These are phyloP conservation scores for Procambarus virginalis DNA, from an alignment of 1,140 invertebrate genomes.

Conservation along the genomic window DNA sequence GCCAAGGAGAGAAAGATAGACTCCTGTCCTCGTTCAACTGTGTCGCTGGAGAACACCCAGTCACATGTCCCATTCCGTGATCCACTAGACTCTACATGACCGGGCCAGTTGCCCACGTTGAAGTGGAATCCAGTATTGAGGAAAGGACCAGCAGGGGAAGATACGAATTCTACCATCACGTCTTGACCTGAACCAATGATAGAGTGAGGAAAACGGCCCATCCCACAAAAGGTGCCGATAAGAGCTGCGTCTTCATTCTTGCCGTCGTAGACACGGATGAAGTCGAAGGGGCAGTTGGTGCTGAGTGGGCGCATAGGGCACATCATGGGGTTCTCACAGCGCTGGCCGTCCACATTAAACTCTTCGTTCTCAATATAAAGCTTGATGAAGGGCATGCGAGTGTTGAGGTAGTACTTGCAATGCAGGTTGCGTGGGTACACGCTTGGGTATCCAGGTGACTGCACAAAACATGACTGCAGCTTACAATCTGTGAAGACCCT, in stretches of 20 bases:
- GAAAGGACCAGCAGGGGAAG: conserved; percentile 88
- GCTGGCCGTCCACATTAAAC: conserved; percentile 93
- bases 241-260: conserved; percentile 88
- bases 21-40: conserved; percentile 77
- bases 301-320: conserved; percentile 93
- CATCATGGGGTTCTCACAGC: conserved; percentile 95
- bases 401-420: conserved; percentile 91
- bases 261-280: conserved; percentile 91
- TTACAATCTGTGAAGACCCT: conserved; percentile 83
- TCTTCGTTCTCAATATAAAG: conserved; percentile 94
- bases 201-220: conserved; percentile 94
- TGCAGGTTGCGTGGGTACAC: conserved; percentile 91
- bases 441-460: conserved; percentile 92
- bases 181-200: conserved; percentile 93
- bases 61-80: conserved; percentile 87
- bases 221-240: conserved; percentile 93
- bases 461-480: conserved; percentile 92
- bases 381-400: conserved; percentile 89
- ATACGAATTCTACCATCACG: conserved; percentile 92
- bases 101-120: conserved; percentile 94
- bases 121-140: conserved; percentile 94
- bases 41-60: conserved; percentile 88
- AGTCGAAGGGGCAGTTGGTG: conserved; percentile 92
- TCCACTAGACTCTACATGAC: conserved; percentile 89
- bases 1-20: conserved; percentile 87